Percentiles rank a stretch among this genome's conserved stretches.
phyloP scores from a whole-genome alignment of 2,797 vertebrate genomes.

The Phoxinus dragarum region DNA sequence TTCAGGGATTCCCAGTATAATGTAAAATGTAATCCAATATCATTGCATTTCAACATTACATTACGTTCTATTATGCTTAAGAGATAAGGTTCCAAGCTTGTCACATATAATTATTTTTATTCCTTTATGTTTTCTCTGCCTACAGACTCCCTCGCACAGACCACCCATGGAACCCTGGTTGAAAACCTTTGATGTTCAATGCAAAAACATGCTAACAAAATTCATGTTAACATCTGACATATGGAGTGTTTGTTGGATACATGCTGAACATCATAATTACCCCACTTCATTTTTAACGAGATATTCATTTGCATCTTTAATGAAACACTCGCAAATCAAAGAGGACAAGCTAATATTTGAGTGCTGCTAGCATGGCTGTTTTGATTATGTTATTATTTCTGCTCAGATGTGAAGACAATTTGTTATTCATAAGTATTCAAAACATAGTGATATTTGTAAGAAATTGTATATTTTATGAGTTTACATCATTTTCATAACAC shows the following conservation, averaged over 20 bases:
- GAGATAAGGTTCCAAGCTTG: neutral
- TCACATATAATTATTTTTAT: neutral
- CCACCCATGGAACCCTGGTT: neutral
- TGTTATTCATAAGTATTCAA: neutral
- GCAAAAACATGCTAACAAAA: constrained; percentile 1
- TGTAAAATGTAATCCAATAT: neutral
- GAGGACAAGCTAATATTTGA: constrained; percentile 9
- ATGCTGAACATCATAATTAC: constrained; percentile 11
- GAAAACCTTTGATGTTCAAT: neutral
- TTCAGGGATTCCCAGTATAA: neutral
- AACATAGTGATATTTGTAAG: neutral
- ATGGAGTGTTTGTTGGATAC: constrained; percentile 11
- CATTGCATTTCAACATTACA: neutral
- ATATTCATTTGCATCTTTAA: constrained; percentile 18
- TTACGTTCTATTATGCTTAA: neutral
- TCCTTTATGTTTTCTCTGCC: neutral
- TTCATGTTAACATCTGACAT: constrained; percentile 6
- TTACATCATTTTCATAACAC: neutral
- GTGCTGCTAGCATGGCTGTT: constrained; percentile 36
- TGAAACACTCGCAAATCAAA: constrained; percentile 14
- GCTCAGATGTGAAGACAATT: neutral
- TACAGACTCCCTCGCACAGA: neutral
- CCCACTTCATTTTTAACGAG: constrained; percentile 12
- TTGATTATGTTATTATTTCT: constrained; percentile 8
- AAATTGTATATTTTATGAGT: neutral